phyloP scores from a whole-genome alignment of 2,113 vertebrate genomes.

The Neolamprologus ventralis region DNA sequence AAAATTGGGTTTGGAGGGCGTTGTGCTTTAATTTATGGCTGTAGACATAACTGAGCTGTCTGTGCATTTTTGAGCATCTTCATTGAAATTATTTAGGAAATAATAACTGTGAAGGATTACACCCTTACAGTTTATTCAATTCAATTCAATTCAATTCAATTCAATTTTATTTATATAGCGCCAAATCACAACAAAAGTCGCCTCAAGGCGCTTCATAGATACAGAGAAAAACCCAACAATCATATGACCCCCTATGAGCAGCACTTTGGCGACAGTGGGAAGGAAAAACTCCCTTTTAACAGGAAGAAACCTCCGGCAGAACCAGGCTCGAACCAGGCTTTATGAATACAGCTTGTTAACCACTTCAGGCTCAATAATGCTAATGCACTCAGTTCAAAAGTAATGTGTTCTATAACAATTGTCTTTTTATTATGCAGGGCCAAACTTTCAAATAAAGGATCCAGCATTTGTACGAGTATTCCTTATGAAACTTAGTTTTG shows the following conservation, averaged over 20 bases:
- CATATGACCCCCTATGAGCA: too few relatives aligned
- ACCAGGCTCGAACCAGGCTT: too few relatives aligned
- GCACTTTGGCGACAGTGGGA: too few relatives aligned
- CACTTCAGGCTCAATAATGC: neutral
- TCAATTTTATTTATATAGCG: too few relatives aligned
- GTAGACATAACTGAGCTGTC: neutral
- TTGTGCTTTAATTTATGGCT: neutral
- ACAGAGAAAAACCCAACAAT: too few relatives aligned
- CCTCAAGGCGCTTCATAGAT: too few relatives aligned
- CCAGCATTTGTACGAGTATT: neutral
- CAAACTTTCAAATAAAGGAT: neutral
- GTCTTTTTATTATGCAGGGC: neutral
- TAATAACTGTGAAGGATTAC: neutral
- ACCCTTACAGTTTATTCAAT: neutral
- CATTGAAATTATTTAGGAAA: fast-evolving
- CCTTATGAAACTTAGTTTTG: fast-evolving
- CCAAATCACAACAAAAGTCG: too few relatives aligned
- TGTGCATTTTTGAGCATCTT: neutral
- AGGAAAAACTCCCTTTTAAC: too few relatives aligned
- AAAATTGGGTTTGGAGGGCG: neutral
- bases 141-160: too few relatives aligned
- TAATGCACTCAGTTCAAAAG: neutral
- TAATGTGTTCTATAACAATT: fast-evolving
- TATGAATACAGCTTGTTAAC: neutral
- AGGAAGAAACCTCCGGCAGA: too few relatives aligned